Conservation (phyloP, 2,797 vertebrate species). For the Macrochelys suwanniensis region DNA sequence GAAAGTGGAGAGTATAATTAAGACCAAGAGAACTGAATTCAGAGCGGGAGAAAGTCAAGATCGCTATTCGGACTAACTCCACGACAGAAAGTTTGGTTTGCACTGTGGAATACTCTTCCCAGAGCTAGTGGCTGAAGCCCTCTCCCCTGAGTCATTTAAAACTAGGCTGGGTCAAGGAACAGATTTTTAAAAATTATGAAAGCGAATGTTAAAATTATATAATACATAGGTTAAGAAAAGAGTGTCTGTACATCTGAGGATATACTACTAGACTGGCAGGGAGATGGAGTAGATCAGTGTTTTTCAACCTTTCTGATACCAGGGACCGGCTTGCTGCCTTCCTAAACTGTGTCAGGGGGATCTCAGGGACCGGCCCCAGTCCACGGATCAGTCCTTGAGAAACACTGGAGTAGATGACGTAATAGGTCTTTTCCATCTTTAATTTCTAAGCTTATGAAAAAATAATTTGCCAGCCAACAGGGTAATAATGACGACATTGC, state of each 20-base stretch:
- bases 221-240: too few species aligned
- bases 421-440: not conserved
- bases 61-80: not conserved
- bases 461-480: not conserved
- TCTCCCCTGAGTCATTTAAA: not conserved
- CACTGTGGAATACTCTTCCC: not conserved
- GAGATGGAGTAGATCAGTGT: not conserved
- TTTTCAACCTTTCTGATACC: not conserved
- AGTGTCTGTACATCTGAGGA: too few species aligned
- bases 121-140: not conserved
- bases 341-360: not conserved
- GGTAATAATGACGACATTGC: not conserved
- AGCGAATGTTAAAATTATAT: too few species aligned
- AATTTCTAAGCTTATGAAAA: slow-evolving; percentile 25
- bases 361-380: not conserved
- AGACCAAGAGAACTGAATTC: not conserved
- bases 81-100: not conserved
- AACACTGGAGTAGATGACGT: not conserved
- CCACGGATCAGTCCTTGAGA: not conserved
- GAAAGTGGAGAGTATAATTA: not conserved
- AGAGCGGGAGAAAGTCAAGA: not conserved
- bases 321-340: not conserved
- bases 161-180: not conserved
- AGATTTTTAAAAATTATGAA: too few species aligned
- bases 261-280: not conserved